Evolutionary conservation across 2,113 vertebrate genomes (phyloP).

Genomic region (Anguilla japonica): DNA sequence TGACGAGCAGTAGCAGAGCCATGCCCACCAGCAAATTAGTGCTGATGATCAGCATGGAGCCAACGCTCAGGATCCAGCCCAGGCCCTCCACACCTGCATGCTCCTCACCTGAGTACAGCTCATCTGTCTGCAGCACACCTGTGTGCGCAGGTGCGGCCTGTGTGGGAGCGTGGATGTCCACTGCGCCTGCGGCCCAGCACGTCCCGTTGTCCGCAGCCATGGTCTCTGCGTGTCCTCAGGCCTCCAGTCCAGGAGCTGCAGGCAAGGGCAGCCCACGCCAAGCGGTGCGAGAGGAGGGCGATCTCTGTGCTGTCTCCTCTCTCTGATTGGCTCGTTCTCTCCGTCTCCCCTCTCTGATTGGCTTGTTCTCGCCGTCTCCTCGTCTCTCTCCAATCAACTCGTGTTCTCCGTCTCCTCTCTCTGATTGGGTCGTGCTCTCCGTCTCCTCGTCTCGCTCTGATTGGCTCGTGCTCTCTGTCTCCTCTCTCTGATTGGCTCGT

Average conservation of each 20-base stretch:
- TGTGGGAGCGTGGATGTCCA: neutral
- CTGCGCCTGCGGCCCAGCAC: neutral
- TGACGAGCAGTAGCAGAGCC: slow-evolving; percentile 71
- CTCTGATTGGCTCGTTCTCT: neutral
- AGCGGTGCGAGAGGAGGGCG: neutral
- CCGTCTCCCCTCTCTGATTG: too few relatives aligned
- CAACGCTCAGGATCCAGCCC: slow-evolving; percentile 70
- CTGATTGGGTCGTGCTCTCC: too few relatives aligned
- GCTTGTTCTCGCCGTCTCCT: too few relatives aligned
- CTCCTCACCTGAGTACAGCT: neutral
- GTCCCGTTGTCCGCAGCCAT: neutral
- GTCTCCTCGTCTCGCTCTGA: too few relatives aligned
- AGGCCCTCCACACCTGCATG: slow-evolving; percentile 42
- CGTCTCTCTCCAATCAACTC: too few relatives aligned
- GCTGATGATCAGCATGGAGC: slow-evolving; percentile 78
- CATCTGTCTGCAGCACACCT: neutral
- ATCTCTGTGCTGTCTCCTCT: neutral
- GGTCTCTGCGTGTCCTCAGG: neutral
- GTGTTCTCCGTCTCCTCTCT: too few relatives aligned
- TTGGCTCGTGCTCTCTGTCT: too few relatives aligned
- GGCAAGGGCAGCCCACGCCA: neutral
- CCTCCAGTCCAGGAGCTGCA: neutral
- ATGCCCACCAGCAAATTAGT: slow-evolving; percentile 74
- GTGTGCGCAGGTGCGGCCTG: neutral
- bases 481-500: too few relatives aligned